Percentiles rank a stretch among this genome's conserved stretches.
phyloP scores from a whole-genome alignment of 2,888 invertebrate genomes.

The Mesorhabditis belari region DNA sequence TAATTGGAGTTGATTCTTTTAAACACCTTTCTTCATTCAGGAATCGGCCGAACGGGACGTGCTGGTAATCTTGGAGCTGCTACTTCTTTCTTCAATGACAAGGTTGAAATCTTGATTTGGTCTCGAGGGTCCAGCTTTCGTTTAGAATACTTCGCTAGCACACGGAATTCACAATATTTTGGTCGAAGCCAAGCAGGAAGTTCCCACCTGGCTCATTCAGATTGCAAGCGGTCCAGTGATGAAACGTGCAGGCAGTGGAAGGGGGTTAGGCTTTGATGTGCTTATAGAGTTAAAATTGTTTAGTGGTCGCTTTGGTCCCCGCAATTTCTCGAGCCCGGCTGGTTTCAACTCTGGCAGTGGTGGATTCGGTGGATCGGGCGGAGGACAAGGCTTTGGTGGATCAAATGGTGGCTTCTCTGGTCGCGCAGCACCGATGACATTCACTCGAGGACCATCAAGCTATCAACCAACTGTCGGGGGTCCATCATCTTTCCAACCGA shows the following conservation, averaged over 20 bases:
- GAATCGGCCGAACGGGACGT: conserved; percentile 36
- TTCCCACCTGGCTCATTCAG: conserved; percentile 29
- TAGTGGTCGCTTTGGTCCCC: neutral
- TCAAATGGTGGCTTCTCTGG: neutral
- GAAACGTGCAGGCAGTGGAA: neutral
- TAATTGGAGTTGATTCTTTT: too few species aligned
- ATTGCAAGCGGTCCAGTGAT: conserved; percentile 18
- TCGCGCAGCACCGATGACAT: neutral
- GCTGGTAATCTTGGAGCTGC: conserved; percentile 35
- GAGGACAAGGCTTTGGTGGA: neutral
- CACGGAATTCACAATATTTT: conserved; percentile 21
- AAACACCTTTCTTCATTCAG: too few species aligned
- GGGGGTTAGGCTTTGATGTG: neutral
- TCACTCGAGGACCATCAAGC: neutral
- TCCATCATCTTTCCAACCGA: neutral
- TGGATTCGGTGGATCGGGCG: neutral
- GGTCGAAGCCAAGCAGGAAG: conserved; percentile 27
- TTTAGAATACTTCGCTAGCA: conserved; percentile 27
- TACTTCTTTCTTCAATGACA: conserved; percentile 37
- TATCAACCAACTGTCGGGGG: neutral
- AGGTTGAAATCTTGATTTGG: conserved; percentile 6
- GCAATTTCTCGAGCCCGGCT: neutral
- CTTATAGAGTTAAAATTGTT: neutral
- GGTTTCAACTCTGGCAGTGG: neutral
- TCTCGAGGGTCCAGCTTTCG: neutral